Evolutionary conservation across 2,888 invertebrate species (phyloP).

Genomic region (Aspidiotus destructor): DNA sequence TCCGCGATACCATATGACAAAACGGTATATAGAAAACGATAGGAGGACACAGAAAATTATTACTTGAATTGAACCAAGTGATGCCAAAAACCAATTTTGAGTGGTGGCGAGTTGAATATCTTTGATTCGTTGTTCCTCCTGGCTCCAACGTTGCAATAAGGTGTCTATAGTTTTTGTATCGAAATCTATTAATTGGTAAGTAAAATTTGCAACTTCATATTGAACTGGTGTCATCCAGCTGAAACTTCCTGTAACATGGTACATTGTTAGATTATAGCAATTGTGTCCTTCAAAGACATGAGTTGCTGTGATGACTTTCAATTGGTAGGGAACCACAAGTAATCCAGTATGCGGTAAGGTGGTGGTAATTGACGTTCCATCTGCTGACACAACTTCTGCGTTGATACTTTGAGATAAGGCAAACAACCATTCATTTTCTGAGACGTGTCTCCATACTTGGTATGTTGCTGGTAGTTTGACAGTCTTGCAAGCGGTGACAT

Average conservation of each 20-base stretch:
- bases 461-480: too few species aligned
- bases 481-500: too few species aligned
- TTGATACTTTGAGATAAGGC: background rate
- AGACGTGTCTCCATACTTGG: too few species aligned
- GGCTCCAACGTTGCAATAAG: background rate
- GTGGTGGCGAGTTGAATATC: background rate
- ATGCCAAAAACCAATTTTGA: background rate
- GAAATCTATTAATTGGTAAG: background rate
- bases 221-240: background rate
- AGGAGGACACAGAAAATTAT: too few species aligned
- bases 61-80: too few species aligned
- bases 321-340: background rate
- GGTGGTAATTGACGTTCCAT: background rate
- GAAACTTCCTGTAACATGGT: background rate
- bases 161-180: background rate
- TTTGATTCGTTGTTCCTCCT: background rate
- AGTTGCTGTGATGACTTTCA: background rate
- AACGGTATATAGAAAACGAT: too few species aligned
- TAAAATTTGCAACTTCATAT: background rate
- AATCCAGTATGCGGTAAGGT: background rate
- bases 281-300: background rate
- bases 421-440: background rate
- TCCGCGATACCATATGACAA: too few species aligned
- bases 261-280: background rate
- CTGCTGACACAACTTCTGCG: background rate